Conservation (phyloP, 2,113 vertebrate genomes). For the Silurus asotus region DNA sequence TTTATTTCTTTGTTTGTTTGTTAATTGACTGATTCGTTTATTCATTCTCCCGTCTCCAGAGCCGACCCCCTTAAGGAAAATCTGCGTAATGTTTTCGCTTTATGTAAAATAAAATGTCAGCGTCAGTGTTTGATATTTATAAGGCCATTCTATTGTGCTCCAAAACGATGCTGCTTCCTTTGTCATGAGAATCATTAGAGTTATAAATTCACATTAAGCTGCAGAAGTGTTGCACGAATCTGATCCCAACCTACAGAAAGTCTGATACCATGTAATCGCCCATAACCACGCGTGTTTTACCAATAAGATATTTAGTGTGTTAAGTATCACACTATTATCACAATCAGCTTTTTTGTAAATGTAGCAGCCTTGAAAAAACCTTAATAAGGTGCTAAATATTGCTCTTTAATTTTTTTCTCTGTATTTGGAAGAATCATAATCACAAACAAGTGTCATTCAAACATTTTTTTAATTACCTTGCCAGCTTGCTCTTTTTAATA, state of each 20-base stretch:
- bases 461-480: not conserved
- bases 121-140: not conserved
- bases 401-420: not conserved
- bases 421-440: not conserved
- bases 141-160: not conserved
- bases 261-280: not conserved
- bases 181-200: not conserved
- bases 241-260: not conserved
- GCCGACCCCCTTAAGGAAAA: no score
- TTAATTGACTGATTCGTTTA: no score
- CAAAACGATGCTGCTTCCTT: not conserved
- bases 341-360: no score
- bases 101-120: no score
- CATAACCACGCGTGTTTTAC: not conserved
- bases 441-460: not conserved
- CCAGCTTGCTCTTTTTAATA: not conserved
- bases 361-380: not conserved
- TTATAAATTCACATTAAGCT: not conserved
- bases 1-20: no score
- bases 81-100: no score
- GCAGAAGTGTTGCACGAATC: not conserved
- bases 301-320: not conserved
- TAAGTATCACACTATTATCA: not conserved
- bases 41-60: no score
- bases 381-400: not conserved